phyloP scores from a whole-genome alignment of 2,797 vertebrate species.

The Erpetoichthys calabaricus region DNA sequence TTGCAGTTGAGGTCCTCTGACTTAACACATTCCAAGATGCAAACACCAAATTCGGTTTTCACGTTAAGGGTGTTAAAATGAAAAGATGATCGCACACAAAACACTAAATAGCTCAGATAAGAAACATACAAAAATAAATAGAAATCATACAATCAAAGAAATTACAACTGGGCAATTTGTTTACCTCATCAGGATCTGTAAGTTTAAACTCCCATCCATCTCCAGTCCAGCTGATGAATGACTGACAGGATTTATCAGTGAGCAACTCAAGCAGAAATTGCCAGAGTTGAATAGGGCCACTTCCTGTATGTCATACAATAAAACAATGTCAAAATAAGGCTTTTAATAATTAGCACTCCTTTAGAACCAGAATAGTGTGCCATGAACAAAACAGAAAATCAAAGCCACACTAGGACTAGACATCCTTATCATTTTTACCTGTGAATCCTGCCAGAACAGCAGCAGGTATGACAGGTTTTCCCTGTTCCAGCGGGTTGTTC shows the following conservation, averaged over 20 bases:
- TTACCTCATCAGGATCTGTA: slow-evolving; percentile 70
- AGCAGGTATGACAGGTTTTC: slow-evolving; percentile 73
- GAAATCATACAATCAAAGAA: too few relatives aligned
- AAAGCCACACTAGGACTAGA: background rate
- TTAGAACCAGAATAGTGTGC: too few relatives aligned
- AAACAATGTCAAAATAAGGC: background rate
- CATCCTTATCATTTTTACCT: slow-evolving; percentile 36
- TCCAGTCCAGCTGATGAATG: slow-evolving; percentile 76
- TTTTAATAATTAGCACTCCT: too few relatives aligned
- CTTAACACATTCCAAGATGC: too few relatives aligned
- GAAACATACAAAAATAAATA: too few relatives aligned
- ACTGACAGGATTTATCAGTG: slow-evolving; percentile 68
- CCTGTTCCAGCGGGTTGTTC: slow-evolving; percentile 62
- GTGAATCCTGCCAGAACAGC: slow-evolving; percentile 76
- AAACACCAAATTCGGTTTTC: too few relatives aligned
- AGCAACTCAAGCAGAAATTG: slow-evolving; percentile 72
- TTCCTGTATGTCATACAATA: slow-evolving; percentile 41
- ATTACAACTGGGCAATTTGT: background rate
- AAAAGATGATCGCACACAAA: too few relatives aligned
- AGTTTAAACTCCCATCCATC: slow-evolving; percentile 83
- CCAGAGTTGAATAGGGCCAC: slow-evolving; percentile 77
- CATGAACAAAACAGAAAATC: background rate
- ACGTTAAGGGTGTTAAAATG: too few relatives aligned
- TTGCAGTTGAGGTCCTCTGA: too few relatives aligned
- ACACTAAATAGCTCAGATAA: too few relatives aligned